phyloP scores from a whole-genome alignment of 1,140 invertebrate genomes.

The Daktulosphaira vitifoliae region DNA sequence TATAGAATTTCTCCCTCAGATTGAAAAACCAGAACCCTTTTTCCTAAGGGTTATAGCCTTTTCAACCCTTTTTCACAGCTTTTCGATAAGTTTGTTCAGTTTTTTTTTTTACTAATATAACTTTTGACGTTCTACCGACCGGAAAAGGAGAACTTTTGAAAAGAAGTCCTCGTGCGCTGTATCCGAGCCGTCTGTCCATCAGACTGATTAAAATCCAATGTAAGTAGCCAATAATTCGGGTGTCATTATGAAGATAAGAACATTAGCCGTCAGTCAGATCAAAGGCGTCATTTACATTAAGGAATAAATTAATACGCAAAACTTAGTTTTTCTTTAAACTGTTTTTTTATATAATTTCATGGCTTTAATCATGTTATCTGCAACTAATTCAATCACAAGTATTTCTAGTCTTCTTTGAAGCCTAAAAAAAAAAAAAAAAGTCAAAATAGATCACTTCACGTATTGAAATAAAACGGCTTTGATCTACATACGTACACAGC shows the following conservation, averaged over 20 bases:
- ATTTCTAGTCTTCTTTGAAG: no score
- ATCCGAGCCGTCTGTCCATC: conserved; percentile 16
- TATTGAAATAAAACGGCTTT: no score
- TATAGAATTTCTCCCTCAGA: conserved; percentile 23
- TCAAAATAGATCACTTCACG: no score
- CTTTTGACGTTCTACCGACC: conserved; percentile 28
- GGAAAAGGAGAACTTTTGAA: conserved; percentile 26
- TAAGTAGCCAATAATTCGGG: conserved; percentile 29
- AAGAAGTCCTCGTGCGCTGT: conserved; percentile 1
- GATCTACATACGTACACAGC: no score
- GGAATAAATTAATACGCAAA: no score
- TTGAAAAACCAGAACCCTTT: conserved; percentile 12
- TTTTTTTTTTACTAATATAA: conserved; percentile 2
- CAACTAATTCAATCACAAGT: no score
- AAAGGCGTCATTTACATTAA: no score
- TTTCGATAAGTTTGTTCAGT: conserved; percentile 30
- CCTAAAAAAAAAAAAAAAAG: no score
- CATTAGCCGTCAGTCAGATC: no score
- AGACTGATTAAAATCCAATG: conserved; percentile 20
- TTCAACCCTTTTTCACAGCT: conserved; percentile 32
- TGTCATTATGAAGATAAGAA: conserved; percentile 5
- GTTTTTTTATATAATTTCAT: no score
- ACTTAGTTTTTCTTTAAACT: no score
- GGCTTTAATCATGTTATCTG: no score
- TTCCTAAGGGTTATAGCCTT: conserved; percentile 17